Evolutionary conservation across 1,140 invertebrate genomes (phyloP), one percentile per base, ranked within the genome.

Genomic region (Pteromalus puparum): DNA sequence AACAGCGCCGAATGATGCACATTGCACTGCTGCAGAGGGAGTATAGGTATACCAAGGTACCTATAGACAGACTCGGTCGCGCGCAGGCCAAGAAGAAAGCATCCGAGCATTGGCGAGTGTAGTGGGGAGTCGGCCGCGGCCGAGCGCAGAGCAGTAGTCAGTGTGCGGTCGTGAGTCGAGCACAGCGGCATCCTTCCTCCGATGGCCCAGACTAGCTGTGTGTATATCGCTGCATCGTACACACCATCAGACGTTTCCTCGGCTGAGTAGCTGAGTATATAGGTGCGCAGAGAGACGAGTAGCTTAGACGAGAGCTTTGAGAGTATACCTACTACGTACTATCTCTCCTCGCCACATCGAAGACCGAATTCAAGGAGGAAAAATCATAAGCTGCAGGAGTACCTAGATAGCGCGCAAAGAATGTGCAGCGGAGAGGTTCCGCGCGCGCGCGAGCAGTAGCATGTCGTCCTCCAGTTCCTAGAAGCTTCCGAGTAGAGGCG

Each of bases 131-230:
- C 67, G 67, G 67, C 24, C 67, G 24, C 67, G 24, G 67, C 67
- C 67, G 67, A 28, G 67, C 24, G 67, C 28, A 28, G 3, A 26
- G 67, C 67, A 28, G 53, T 12, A 30, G 67, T 87, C 88, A 91
- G 90, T 91, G 88, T 90, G 88, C 87, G 89, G 86, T 90, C 87
- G 90, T 87, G 87, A 85, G 88, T 87, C 75, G 74, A 85, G 87
- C 85, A 85, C 72, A 21, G 79, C 85, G 73, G 86, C 80, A 74
- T 12, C 28, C 30, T 42, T 21, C 53, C 53, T 21, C 18, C 30
- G 30, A 34, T 34, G 30, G 30, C 30, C 30, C 30, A 1, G 13
- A 18, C n/a, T n/a, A n/a, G n/a, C n/a, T n/a, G 18, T 53, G 5
- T 21, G 15, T 53, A 1, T 68, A 9, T 68, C 67, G 67, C n/a